phyloP scores from a whole-genome alignment of 2,888 invertebrate genomes.

The Neria commutata region DNA sequence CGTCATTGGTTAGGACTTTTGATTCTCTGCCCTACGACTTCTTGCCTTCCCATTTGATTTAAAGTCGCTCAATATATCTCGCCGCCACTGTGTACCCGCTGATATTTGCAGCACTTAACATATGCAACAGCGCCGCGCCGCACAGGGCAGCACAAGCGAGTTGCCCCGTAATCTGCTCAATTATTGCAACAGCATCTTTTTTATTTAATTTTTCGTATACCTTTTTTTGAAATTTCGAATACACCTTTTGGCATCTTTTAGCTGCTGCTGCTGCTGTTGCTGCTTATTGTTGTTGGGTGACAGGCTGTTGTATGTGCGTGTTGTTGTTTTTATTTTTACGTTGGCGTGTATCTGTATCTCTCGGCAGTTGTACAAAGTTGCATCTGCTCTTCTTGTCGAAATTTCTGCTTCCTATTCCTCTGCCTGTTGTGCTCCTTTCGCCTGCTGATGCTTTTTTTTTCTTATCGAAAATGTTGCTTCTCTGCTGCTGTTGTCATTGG shows the following conservation, averaged over 20 bases:
- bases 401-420: slow-evolving; percentile 4
- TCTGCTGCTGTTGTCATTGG: no score
- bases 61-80: neutral
- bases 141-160: slow-evolving; percentile 4
- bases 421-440: neutral
- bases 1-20: no score
- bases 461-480: no score
- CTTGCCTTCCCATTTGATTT: neutral
- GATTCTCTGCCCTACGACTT: neutral
- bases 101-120: slow-evolving; percentile 13
- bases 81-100: slow-evolving; percentile 13
- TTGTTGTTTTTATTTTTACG: slow-evolving; percentile 3
- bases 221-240: slow-evolving; percentile 18
- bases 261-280: no score
- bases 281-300: slow-evolving; percentile 3
- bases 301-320: neutral
- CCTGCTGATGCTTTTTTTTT: neutral
- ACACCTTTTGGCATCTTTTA: no score
- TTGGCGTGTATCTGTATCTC: neutral
- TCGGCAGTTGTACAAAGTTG: slow-evolving; percentile 17
- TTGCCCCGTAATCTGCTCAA: slow-evolving; percentile 19
- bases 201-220: no score
- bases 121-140: no score
- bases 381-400: slow-evolving; percentile 21
- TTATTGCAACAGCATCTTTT: slow-evolving; percentile 19